Evolutionary conservation across 2,888 invertebrate genomes (phyloP).

Genomic region (Trachelus stipa): DNA sequence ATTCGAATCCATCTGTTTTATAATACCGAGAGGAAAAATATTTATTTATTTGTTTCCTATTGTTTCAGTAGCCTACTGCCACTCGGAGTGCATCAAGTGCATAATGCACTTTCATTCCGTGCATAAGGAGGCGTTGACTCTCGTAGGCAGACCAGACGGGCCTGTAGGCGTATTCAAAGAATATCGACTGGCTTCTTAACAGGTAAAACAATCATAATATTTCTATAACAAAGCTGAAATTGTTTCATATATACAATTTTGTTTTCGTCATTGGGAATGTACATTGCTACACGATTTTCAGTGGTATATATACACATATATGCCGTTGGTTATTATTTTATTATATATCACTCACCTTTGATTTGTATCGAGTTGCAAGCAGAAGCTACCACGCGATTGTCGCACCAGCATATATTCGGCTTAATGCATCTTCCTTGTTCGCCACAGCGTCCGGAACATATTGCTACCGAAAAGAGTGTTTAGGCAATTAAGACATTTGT

Average conservation of each 20-base stretch:
- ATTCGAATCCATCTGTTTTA: too few relatives aligned
- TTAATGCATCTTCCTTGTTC: slow-evolving; percentile 79
- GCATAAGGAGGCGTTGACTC: slow-evolving; percentile 20
- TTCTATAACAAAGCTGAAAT: too few relatives aligned
- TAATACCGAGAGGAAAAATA: too few relatives aligned
- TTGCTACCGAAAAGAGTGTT: slow-evolving; percentile 67
- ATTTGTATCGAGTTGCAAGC: slow-evolving; percentile 65
- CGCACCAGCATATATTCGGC: slow-evolving; percentile 85
- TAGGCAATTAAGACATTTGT: not conserved
- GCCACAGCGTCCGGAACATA: slow-evolving; percentile 80
- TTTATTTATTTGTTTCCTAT: too few relatives aligned
- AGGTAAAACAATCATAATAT: too few relatives aligned
- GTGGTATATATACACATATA: not conserved
- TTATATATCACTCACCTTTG: not conserved
- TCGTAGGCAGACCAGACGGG: slow-evolving; percentile 22
- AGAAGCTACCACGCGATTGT: slow-evolving; percentile 76
- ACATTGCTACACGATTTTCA: too few relatives aligned
- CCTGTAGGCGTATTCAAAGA: slow-evolving; percentile 19
- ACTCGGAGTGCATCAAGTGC: too few relatives aligned
- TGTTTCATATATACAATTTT: too few relatives aligned
- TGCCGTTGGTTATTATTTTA: too few relatives aligned
- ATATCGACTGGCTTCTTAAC: slow-evolving; percentile 11
- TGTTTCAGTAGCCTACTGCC: too few relatives aligned
- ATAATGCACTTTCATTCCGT: not conserved
- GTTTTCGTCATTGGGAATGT: too few relatives aligned